These are phyloP conservation scores for Leptinotarsa haldemani DNA, from an alignment of 2,888 invertebrate genomes.

Conservation along the genomic window DNA sequence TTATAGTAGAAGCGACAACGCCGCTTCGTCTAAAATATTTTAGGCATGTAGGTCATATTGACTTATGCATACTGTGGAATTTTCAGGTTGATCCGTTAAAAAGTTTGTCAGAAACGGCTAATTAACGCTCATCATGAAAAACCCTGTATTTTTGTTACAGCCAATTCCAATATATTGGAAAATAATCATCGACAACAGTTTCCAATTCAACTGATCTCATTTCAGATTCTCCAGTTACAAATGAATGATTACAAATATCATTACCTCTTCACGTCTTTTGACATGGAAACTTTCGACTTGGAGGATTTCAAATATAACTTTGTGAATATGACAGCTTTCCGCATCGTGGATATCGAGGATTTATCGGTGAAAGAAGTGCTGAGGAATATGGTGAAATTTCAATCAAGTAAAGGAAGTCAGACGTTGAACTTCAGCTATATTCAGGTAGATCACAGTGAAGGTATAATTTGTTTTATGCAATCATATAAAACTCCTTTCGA, in stretches of 20 bases:
- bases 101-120: too few species aligned
- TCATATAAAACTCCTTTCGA: too few species aligned
- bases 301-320: constrained; percentile 82
- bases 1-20: too few species aligned
- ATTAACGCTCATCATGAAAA: too few species aligned
- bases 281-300: constrained; percentile 75
- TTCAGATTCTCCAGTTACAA: constrained; percentile 81
- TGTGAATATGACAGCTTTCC: constrained; percentile 81
- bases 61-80: too few species aligned
- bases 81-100: too few species aligned
- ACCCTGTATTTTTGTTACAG: too few species aligned
- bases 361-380: constrained; percentile 74
- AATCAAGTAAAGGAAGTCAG: constrained; percentile 61
- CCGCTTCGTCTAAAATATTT: too few species aligned
- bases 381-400: constrained; percentile 78
- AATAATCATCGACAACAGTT: too few species aligned
- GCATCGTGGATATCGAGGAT: constrained; percentile 78
- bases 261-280: constrained; percentile 81
- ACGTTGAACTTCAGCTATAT: constrained; percentile 61
- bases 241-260: constrained; percentile 90
- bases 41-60: too few species aligned
- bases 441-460: constrained; percentile 54
- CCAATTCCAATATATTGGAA: too few species aligned
- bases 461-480: not conserved
- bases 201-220: constrained; percentile 36